Conservation (phyloP, 2,113 vertebrate species). For the Bucco capensis region DNA sequence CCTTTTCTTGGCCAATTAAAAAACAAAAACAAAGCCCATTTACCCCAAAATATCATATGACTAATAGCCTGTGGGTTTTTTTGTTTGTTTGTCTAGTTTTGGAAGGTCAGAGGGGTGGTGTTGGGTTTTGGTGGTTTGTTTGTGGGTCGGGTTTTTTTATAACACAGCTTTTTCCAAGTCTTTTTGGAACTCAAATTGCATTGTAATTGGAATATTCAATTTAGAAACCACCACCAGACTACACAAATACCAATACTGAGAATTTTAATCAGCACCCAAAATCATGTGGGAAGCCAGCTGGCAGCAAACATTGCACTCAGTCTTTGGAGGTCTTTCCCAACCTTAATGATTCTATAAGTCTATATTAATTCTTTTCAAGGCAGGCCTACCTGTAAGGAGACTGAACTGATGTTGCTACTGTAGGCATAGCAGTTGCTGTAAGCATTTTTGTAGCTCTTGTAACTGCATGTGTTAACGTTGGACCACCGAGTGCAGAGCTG, state of each 20-base stretch:
- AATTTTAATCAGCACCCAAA: not conserved
- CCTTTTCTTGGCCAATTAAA: not conserved
- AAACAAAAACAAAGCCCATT: not conserved
- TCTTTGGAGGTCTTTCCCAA: no score
- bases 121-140: not conserved
- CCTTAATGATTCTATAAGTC: no score
- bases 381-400: slow-evolving; percentile 91
- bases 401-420: slow-evolving; percentile 96
- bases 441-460: slow-evolving; percentile 99
- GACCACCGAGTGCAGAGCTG: slow-evolving; percentile 93
- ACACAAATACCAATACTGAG: not conserved
- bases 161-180: not conserved
- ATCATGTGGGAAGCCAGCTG: not conserved
- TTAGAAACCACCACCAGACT: not conserved
- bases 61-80: not conserved
- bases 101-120: not conserved
- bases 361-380: not conserved
- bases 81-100: not conserved
- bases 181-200: not conserved
- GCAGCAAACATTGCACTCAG: not conserved
- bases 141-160: not conserved
- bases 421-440: slow-evolving; percentile 97
- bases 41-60: not conserved
- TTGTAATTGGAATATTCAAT: not conserved
- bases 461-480: slow-evolving; percentile 95